Base-by-base conservation (phyloP, 1,140 invertebrate species). In the Euura saliciscinereae region DNA sequence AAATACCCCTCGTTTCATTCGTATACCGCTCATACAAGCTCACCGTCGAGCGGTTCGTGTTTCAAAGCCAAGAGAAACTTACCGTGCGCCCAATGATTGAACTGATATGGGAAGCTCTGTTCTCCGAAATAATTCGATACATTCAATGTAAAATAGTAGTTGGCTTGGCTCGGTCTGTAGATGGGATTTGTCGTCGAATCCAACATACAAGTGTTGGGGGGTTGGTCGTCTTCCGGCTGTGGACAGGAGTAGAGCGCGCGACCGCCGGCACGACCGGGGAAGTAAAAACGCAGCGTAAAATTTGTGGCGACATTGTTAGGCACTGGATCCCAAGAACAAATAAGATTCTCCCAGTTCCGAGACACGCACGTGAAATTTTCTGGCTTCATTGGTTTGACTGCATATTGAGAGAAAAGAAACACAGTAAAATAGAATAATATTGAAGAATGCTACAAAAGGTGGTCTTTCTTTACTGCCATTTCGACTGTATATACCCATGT, bases 301-400 rank as follows among this genome's bases (percentile, higher is more conserved):
- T 83, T 87, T 7, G 91, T 91, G 69, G 80, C 78, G 4, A 92
- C 86, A 73, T 82, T 87, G 78, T 90, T 90, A 1, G 85, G 76
- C 2, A 87, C 85, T 45, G 87, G 86, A 2, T 83, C 88, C 92
- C 92, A 94, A 6, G 88, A 86, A 77, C 93, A 94, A 2, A 85
- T 91, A 44, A 94, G 80, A 73, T 88, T 90, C 69, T 93, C 87
- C 88, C 91, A 91, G 81, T 94, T 93, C 46, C 88, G 80, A n/a
- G 91, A 92, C 13, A 91, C 80, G 76, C 93, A 94, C 6, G 80
- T 84, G 74, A 94, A 93, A 78, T 92, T 89, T 7, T 81, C 83
- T 2, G 93, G 90, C 72, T 88, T 78, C 69, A 87, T 74, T 11
- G 92, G 91, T 78, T 85, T 83, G 70, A 73, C 85, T 87, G 69